These are phyloP conservation scores for Epizoanthus scotinus DNA, from an alignment of 92 coral and sea anemone species.

Conservation along the genomic window DNA sequence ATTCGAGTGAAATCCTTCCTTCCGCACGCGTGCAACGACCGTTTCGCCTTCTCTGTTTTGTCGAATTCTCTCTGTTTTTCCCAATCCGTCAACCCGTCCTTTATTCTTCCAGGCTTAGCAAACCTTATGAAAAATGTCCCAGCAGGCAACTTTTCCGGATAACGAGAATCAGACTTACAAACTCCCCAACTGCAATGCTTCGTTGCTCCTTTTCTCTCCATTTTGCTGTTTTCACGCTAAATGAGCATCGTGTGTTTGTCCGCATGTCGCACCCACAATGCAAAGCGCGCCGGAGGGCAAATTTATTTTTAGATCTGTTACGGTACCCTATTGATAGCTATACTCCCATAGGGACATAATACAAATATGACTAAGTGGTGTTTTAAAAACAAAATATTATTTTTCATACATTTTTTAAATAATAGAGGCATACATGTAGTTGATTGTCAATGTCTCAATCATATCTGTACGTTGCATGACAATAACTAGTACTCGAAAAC, in stretches of 20 bases:
- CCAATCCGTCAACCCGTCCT: neutral
- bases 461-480: too few relatives aligned
- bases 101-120: neutral
- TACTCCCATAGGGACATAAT: too few relatives aligned
- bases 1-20: too few relatives aligned
- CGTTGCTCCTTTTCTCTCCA: conserved; percentile 6
- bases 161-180: neutral
- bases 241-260: neutral
- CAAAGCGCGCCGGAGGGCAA: neutral
- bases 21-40: neutral
- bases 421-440: too few relatives aligned
- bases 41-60: neutral
- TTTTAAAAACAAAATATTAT: too few relatives aligned
- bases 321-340: too few relatives aligned
- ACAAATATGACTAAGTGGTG: too few relatives aligned
- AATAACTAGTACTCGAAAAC: too few relatives aligned
- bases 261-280: neutral
- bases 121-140: neutral
- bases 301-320: too few relatives aligned
- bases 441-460: too few relatives aligned
- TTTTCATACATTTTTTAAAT: too few relatives aligned
- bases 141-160: neutral
- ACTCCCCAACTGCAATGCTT: conserved; percentile 1
- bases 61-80: neutral
- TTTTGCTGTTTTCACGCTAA: neutral